phyloP scores from a whole-genome alignment of 2,888 invertebrate species.

The Cistogaster globosa region DNA sequence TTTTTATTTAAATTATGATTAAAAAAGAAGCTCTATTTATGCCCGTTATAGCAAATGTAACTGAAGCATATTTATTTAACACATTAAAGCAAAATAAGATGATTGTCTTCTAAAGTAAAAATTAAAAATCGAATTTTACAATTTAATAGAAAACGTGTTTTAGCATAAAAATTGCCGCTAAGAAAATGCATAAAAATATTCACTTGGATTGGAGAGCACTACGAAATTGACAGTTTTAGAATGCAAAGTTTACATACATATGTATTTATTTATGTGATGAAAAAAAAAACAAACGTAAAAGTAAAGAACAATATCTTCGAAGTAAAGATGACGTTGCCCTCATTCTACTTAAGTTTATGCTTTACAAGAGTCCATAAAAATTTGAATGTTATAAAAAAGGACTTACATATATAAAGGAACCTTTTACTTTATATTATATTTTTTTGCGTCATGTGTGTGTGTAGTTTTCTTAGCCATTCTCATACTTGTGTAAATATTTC shows the following conservation, averaged over 20 bases:
- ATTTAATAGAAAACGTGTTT: slow-evolving; percentile 82
- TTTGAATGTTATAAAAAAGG: slow-evolving; percentile 55
- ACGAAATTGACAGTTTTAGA: slow-evolving; percentile 35
- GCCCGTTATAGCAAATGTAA: not conserved
- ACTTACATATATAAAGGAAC: slow-evolving; percentile 17
- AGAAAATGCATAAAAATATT: slow-evolving; percentile 78
- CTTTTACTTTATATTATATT: not conserved
- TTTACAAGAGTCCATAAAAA: slow-evolving; percentile 69
- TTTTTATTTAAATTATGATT: no score
- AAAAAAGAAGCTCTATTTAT: not conserved
- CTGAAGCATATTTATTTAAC: no score
- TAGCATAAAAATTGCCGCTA: slow-evolving; percentile 81
- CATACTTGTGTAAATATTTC: slow-evolving; percentile 34
- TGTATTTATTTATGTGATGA: slow-evolving; percentile 53
- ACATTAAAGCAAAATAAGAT: not conserved
- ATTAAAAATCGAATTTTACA: slow-evolving; percentile 22
- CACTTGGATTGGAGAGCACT: slow-evolving; percentile 22
- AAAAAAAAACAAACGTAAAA: slow-evolving; percentile 50
- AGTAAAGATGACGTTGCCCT: slow-evolving; percentile 14
- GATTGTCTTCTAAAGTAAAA: slow-evolving; percentile 18
- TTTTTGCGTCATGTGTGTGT: slow-evolving; percentile 20
- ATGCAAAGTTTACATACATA: slow-evolving; percentile 67
- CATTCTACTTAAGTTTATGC: slow-evolving; percentile 25
- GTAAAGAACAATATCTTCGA: not conserved
- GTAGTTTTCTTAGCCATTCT: slow-evolving; percentile 9